phyloP scores from a whole-genome alignment of 2,797 vertebrate species.

The Linurgus olivaceus region DNA sequence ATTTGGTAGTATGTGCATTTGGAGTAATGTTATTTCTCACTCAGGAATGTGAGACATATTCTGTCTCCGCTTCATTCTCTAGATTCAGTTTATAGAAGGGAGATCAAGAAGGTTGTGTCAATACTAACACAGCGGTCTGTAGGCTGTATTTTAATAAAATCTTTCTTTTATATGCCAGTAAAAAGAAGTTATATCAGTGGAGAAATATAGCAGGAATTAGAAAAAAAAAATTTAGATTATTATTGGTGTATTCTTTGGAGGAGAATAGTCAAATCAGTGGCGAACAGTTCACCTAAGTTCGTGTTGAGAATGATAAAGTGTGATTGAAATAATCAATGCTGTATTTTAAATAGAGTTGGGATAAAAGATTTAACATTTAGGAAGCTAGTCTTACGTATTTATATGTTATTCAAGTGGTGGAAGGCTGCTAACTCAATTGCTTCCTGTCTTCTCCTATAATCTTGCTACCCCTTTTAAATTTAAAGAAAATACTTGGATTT shows the following conservation, averaged over 20 bases:
- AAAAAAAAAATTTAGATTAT: conserved; percentile 1
- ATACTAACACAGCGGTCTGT: background rate
- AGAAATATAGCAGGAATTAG: background rate
- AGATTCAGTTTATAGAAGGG: background rate
- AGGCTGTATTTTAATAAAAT: background rate
- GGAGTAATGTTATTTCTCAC: background rate
- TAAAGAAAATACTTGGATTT: background rate
- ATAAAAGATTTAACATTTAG: background rate
- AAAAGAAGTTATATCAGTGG: background rate
- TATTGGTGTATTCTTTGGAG: background rate
- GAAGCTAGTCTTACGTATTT: background rate
- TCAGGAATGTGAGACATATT: background rate
- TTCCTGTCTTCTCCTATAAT: background rate
- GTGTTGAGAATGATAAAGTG: background rate
- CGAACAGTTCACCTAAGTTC: background rate
- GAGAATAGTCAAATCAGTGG: background rate
- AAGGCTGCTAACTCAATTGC: background rate
- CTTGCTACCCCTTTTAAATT: background rate
- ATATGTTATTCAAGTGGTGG: background rate
- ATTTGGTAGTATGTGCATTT: background rate
- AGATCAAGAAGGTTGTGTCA: background rate
- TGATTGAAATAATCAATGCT: background rate
- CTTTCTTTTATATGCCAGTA: background rate
- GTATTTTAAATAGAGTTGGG: background rate
- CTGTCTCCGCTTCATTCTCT: background rate